These are phyloP conservation scores for Acropora tenuis DNA, from an alignment of 64 coral and sea anemone genomes.

Conservation along the genomic window DNA sequence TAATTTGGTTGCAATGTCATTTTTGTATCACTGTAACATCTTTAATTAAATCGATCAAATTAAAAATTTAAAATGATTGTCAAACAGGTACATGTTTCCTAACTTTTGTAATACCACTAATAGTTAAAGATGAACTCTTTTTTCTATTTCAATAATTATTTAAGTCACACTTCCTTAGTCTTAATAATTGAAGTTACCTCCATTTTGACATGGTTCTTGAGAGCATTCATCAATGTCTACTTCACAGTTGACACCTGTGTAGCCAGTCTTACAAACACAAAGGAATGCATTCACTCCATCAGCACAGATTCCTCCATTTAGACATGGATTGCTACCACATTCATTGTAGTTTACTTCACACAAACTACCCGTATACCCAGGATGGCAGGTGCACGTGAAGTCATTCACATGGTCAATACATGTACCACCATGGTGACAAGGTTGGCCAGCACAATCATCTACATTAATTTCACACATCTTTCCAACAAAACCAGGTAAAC, in stretches of 20 bases:
- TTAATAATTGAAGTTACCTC: constrained; percentile 43
- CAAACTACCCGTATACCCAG: constrained; percentile 70
- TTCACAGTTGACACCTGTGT: constrained; percentile 74
- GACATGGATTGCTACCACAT: constrained; percentile 76
- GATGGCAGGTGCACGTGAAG: constrained; percentile 64
- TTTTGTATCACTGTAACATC: too few species aligned
- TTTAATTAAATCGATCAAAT: too few species aligned
- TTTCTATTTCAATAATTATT: too few species aligned
- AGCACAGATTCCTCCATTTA: constrained; percentile 87
- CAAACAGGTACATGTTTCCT: neutral
- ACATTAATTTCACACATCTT: constrained; percentile 66
- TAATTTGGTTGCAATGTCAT: neutral
- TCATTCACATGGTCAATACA: constrained; percentile 73
- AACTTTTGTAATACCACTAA: neutral
- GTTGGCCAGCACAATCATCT: constrained; percentile 73
- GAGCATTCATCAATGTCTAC: constrained; percentile 76
- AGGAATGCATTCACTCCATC: constrained; percentile 76
- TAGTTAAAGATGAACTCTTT: too few species aligned
- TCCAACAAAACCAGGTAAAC: constrained; percentile 71
- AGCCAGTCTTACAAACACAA: constrained; percentile 87
- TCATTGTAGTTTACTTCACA: constrained; percentile 90
- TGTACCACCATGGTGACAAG: constrained; percentile 78
- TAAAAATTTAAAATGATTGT: neutral
- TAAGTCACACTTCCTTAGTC: too few species aligned
- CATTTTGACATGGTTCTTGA: constrained; percentile 72